Percentiles rank a stretch among this genome's conserved stretches.
These are phyloP conservation scores for Pocillopora meandrina DNA, from an alignment of 92 coral and sea anemone species.

Conservation along the genomic window DNA sequence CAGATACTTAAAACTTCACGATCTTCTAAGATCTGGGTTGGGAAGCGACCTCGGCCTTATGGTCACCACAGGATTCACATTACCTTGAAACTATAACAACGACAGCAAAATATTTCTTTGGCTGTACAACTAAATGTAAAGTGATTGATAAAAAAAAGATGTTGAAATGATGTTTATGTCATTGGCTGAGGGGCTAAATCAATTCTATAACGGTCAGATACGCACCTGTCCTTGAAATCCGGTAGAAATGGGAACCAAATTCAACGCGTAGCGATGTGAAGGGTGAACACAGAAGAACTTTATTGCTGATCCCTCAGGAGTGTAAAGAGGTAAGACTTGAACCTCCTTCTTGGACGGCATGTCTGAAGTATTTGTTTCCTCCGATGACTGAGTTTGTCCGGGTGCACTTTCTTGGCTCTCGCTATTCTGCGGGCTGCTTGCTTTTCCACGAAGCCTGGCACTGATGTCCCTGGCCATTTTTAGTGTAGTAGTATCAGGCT, in stretches of 20 bases:
- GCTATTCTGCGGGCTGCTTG: not conserved
- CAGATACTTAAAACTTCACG: too few relatives aligned
- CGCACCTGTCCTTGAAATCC: conserved; percentile 76
- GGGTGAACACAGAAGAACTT: conserved; percentile 81
- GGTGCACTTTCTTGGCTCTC: not conserved
- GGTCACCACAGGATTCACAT: too few relatives aligned
- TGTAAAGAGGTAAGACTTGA: conserved; percentile 66
- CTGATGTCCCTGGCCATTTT: conserved; percentile 54
- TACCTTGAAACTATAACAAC: too few relatives aligned
- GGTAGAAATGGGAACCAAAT: conserved; percentile 59
- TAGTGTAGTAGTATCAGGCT: conserved; percentile 65
- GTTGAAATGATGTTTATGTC: too few relatives aligned
- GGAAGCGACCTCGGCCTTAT: too few relatives aligned
- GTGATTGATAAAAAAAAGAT: too few relatives aligned
- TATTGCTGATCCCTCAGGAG: conserved; percentile 58
- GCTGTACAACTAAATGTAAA: too few relatives aligned
- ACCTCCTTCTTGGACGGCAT: not conserved
- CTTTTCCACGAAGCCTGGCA: conserved; percentile 14
- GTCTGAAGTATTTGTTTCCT: not conserved
- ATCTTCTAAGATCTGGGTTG: too few relatives aligned
- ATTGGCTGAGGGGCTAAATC: not conserved
- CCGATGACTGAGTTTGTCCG: not conserved
- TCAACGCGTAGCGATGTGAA: conserved; percentile 71
- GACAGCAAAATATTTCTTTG: too few relatives aligned
- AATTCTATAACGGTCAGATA: not conserved